Evolutionary conservation across 2,113 vertebrate species (phyloP).

Genomic region (Gambusia affinis): DNA sequence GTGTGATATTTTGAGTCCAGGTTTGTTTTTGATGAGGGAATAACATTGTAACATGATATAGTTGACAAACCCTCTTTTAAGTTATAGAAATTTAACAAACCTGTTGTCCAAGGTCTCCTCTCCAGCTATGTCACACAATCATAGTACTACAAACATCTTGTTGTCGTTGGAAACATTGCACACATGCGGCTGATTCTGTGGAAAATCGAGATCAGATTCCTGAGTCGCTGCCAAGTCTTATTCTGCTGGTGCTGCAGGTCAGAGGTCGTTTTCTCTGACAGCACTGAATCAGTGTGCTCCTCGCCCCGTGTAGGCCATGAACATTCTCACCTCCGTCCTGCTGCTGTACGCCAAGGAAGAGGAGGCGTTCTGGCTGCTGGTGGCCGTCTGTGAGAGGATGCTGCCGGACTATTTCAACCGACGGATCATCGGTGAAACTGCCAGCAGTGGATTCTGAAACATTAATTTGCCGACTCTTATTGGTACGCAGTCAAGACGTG

Average conservation of each 20-base stretch:
- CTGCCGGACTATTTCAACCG: conserved; percentile 97
- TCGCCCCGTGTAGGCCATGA: conserved; percentile 88
- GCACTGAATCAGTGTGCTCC: neutral
- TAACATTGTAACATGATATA: no score
- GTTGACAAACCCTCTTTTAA: neutral
- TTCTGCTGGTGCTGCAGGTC: neutral
- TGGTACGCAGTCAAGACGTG: neutral
- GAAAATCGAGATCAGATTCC: neutral
- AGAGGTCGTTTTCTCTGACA: neutral
- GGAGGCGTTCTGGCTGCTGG: conserved; percentile 97
- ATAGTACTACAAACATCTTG: neutral
- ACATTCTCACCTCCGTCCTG: conserved; percentile 96
- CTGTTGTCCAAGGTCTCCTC: neutral
- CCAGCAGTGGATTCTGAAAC: neutral
- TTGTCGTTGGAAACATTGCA: neutral
- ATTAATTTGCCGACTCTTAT: neutral
- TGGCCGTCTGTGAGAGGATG: conserved; percentile 97
- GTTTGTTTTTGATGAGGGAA: no score
- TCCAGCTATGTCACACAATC: neutral
- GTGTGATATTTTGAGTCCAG: no score
- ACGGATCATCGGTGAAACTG: conserved; percentile 89
- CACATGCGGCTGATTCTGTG: neutral
- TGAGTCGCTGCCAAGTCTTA: neutral
- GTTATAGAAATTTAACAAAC: neutral
- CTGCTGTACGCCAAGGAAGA: conserved; percentile 98